These are phyloP conservation scores for Operophtera brumata DNA, from an alignment of 2,888 invertebrate species.

Conservation along the genomic window DNA sequence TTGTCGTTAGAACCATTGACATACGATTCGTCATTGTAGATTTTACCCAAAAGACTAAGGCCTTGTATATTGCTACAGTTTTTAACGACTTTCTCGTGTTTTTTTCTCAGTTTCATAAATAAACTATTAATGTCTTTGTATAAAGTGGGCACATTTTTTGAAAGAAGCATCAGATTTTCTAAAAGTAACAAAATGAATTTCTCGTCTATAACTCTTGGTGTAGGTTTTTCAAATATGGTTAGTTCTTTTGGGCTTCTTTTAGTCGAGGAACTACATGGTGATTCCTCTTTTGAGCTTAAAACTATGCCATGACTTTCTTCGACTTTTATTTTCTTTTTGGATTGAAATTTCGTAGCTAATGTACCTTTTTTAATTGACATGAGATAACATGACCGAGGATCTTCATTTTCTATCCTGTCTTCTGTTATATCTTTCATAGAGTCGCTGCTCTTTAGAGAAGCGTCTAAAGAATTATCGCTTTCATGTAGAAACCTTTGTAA, in stretches of 20 bases:
- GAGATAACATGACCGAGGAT: slow-evolving; percentile 51
- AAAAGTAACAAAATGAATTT: slow-evolving; percentile 60
- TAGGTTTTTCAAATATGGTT: slow-evolving; percentile 44
- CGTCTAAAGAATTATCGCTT: slow-evolving; percentile 43
- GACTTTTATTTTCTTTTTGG: slow-evolving; percentile 38
- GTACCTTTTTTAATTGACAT: slow-evolving; percentile 50
- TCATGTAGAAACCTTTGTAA: slow-evolving; percentile 37
- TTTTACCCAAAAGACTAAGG: slow-evolving; percentile 58
- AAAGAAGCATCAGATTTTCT: slow-evolving; percentile 58
- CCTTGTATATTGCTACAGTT: slow-evolving; percentile 44
- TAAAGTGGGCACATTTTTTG: slow-evolving; percentile 51
- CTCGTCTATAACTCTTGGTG: slow-evolving; percentile 58
- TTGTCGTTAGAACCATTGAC: slow-evolving; percentile 36
- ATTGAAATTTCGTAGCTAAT: slow-evolving; percentile 32
- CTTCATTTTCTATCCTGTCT: slow-evolving; percentile 36
- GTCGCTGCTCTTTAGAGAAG: slow-evolving; percentile 43
- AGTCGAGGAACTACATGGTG: slow-evolving; percentile 17
- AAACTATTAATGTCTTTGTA: slow-evolving; percentile 60
- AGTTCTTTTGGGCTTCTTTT: slow-evolving; percentile 35
- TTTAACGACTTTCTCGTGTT: slow-evolving; percentile 48
- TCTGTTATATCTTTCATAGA: slow-evolving; percentile 27
- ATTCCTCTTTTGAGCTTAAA: slow-evolving; percentile 20
- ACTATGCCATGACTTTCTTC: slow-evolving; percentile 33
- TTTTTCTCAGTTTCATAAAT: slow-evolving; percentile 54
- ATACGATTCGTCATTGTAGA: slow-evolving; percentile 49